These are phyloP conservation scores for Propsilocerus akamusi DNA, from an alignment of 1,140 invertebrate species.

Conservation along the genomic window DNA sequence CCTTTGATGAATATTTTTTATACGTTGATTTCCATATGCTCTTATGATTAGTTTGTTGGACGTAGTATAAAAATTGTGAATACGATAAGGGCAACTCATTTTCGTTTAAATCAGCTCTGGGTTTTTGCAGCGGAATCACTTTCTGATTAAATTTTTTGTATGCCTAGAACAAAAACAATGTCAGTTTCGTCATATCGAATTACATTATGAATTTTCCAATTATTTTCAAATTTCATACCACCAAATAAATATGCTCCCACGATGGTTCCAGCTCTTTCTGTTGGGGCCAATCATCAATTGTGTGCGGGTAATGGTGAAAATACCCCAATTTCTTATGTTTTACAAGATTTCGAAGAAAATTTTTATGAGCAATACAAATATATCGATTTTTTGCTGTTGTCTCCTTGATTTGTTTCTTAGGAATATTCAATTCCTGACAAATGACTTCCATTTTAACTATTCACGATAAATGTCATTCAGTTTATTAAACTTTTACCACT, in stretches of 20 bases:
- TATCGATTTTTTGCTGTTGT: slow-evolving; percentile 31
- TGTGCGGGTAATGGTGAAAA: slow-evolving; percentile 22
- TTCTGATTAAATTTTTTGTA: slow-evolving; percentile 35
- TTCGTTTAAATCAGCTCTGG: not conserved
- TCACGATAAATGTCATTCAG: slow-evolving; percentile 22
- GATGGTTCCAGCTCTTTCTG: not conserved
- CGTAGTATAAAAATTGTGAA: slow-evolving; percentile 57
- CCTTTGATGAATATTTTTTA: slow-evolving; percentile 65
- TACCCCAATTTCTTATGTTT: slow-evolving; percentile 26
- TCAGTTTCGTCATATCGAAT: slow-evolving; percentile 10
- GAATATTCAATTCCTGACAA: slow-evolving; percentile 40
- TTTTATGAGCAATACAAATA: slow-evolving; percentile 39
- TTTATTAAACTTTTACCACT: slow-evolving; percentile 10
- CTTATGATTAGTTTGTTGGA: slow-evolving; percentile 59
- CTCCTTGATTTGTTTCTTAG: slow-evolving; percentile 37
- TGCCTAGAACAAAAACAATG: slow-evolving; percentile 16
- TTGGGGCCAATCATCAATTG: slow-evolving; percentile 19
- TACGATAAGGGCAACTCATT: slow-evolving; percentile 42
- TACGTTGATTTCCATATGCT: slow-evolving; percentile 70
- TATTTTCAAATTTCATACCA: not conserved
- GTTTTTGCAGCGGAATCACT: slow-evolving; percentile 46
- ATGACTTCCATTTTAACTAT: slow-evolving; percentile 32
- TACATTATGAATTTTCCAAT: not conserved
- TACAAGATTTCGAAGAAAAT: slow-evolving; percentile 43
- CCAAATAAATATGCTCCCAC: not conserved